Percentiles rank a stretch among this genome's conserved stretches.
These are phyloP conservation scores for Piscicola geometra DNA, from an alignment of 2,888 invertebrate genomes.

Conservation along the genomic window DNA sequence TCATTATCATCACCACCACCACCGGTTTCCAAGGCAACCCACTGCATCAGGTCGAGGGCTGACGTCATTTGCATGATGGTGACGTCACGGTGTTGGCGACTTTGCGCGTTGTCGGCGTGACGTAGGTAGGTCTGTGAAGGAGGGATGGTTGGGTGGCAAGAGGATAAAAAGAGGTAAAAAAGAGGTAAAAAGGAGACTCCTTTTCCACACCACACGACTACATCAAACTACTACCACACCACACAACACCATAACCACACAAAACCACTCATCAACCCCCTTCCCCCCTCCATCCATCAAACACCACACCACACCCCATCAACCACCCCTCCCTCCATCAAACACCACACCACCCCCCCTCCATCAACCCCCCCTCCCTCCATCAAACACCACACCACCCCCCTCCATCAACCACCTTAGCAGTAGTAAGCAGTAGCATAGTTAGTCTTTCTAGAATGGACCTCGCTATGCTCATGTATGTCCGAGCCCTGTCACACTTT, in stretches of 20 bases:
- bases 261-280: no score
- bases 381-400: no score
- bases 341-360: neutral
- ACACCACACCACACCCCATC: no score
- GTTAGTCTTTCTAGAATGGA: conserved; percentile 91
- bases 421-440: conserved; percentile 90
- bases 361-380: neutral
- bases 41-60: conserved; percentile 94
- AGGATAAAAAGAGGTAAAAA: no score
- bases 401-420: conserved; percentile 68
- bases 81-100: conserved; percentile 90
- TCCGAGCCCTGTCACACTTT: conserved; percentile 81
- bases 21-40: conserved; percentile 85
- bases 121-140: conserved; percentile 82
- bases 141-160: no score
- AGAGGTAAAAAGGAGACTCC: neutral
- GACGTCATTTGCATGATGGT: conserved; percentile 90
- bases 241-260: neutral
- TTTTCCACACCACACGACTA: neutral
- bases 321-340: no score
- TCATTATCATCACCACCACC: neutral
- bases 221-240: neutral
- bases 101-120: conserved; percentile 87
- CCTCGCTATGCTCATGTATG: conserved; percentile 92
- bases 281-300: no score